These are phyloP conservation scores for Cremastinae sp. DNA, from an alignment of 2,888 invertebrate species.

Conservation along the genomic window DNA sequence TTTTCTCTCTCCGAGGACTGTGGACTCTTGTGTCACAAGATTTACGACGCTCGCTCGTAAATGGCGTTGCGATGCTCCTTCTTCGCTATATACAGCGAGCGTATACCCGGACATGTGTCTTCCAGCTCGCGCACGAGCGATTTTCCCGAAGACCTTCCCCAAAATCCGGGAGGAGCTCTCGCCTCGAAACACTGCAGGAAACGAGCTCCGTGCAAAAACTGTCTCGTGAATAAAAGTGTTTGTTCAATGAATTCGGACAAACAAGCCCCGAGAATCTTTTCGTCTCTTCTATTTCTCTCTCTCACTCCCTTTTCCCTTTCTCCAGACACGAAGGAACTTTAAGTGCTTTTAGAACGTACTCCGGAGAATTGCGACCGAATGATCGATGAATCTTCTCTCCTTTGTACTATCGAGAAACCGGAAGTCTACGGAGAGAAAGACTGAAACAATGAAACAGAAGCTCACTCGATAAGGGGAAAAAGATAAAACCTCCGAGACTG, in stretches of 20 bases:
- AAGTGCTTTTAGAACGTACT: constrained; percentile 54
- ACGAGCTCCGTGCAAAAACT: constrained; percentile 8
- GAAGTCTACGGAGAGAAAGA: neutral
- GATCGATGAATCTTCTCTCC: constrained; percentile 57
- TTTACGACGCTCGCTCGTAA: constrained; percentile 65
- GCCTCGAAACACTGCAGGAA: constrained; percentile 29
- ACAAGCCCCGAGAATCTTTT: constrained; percentile 53
- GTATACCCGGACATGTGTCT: constrained; percentile 66
- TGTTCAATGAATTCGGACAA: constrained; percentile 65
- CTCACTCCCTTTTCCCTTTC: constrained; percentile 18
- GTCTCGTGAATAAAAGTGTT: constrained; percentile 49
- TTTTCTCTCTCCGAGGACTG: constrained; percentile 28
- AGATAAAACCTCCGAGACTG: too few relatives aligned
- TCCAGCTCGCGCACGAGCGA: constrained; percentile 40
- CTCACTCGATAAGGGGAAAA: too few relatives aligned
- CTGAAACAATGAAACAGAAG: constrained; percentile 5
- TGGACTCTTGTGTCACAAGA: constrained; percentile 62
- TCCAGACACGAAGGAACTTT: constrained; percentile 33
- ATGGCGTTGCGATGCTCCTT: constrained; percentile 15
- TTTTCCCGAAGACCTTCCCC: constrained; percentile 19
- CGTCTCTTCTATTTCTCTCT: constrained; percentile 16
- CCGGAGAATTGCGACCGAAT: constrained; percentile 46
- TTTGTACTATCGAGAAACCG: neutral
- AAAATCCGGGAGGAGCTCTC: constrained; percentile 51
- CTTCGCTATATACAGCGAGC: constrained; percentile 22